Evolutionary conservation across 2,797 vertebrate genomes (phyloP).

Genomic region (Pteropus rufus): DNA sequence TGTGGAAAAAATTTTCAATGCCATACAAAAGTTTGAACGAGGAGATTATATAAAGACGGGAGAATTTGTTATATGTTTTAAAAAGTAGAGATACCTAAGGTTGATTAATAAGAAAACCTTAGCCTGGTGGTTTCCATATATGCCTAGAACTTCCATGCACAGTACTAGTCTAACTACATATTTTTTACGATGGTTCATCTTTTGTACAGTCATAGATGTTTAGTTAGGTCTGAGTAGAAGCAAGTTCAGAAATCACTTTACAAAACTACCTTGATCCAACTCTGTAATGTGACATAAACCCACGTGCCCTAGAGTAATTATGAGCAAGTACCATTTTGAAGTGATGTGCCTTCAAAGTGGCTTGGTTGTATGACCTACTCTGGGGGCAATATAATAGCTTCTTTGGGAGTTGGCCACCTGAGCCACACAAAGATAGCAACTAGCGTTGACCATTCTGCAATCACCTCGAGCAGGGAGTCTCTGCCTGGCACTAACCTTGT

Average conservation of each 20-base stretch:
- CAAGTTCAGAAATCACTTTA: neutral
- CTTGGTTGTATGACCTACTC: neutral
- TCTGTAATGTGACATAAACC: neutral
- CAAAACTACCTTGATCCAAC: neutral
- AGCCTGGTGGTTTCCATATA: neutral
- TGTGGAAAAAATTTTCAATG: neutral
- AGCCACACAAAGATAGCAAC: neutral
- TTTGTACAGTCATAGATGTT: neutral
- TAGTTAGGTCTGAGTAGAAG: conserved; percentile 15
- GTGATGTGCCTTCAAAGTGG: neutral
- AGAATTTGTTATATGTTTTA: neutral
- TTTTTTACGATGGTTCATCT: neutral
- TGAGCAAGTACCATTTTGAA: conserved; percentile 38
- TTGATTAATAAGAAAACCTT: neutral
- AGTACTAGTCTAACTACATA: neutral
- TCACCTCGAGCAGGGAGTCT: neutral
- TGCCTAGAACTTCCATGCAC: neutral
- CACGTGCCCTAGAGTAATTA: neutral
- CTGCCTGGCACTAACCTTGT: neutral
- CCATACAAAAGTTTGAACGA: neutral
- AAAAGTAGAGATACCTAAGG: neutral
- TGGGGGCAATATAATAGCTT: neutral
- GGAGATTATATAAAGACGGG: neutral
- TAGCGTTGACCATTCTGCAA: neutral
- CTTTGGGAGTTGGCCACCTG: neutral